Percentiles rank a stretch among this genome's conserved stretches.
These are phyloP conservation scores for Dynastes maya DNA, from an alignment of 2,888 invertebrate species.

Conservation along the genomic window DNA sequence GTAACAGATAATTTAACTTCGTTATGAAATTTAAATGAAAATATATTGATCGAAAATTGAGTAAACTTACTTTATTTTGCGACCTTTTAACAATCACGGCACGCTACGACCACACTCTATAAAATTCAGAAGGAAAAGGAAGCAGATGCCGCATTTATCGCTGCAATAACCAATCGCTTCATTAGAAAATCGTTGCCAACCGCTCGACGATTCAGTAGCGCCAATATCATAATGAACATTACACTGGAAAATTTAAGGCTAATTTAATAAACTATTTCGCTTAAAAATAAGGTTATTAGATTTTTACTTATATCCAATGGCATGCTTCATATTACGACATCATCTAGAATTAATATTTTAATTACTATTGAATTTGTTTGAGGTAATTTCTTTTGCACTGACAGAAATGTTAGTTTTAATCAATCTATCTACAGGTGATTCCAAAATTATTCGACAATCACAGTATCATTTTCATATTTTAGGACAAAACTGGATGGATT, in stretches of 20 bases:
- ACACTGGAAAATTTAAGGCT: not conserved
- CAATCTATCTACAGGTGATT: not conserved
- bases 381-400: not conserved
- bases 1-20: slow-evolving; percentile 22
- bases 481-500: slow-evolving; percentile 71
- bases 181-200: slow-evolving; percentile 5
- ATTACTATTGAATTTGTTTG: too few species aligned
- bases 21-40: not conserved
- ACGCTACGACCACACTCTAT: slow-evolving; percentile 15
- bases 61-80: slow-evolving; percentile 29
- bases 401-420: not conserved
- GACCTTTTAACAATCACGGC: slow-evolving; percentile 9
- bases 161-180: not conserved
- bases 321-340: too few species aligned
- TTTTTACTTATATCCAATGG: too few species aligned
- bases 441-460: not conserved
- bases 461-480: slow-evolving; percentile 43
- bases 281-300: not conserved
- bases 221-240: not conserved
- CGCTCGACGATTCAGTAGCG: not conserved
- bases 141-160: not conserved
- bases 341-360: too few species aligned
- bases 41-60: slow-evolving; percentile 13
- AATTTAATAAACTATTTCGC: not conserved
- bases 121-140: slow-evolving; percentile 37